phyloP scores from a whole-genome alignment of 2,113 vertebrate species.

The Campylomormyrus numenius region DNA sequence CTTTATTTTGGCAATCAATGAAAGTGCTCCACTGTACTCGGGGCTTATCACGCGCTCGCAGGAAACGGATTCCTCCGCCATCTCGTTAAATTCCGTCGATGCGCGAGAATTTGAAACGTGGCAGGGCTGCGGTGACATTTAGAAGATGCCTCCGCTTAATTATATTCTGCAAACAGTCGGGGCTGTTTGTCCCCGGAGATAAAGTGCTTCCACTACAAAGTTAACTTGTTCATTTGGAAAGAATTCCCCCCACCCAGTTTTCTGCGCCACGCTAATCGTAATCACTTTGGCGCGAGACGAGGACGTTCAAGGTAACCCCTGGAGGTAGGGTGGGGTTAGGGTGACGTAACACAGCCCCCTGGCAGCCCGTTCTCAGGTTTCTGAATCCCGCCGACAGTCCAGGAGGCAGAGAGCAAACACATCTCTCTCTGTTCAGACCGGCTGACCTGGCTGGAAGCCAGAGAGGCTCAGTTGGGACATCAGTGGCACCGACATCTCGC shows the following conservation, averaged over 20 bases:
- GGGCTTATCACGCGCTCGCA: conserved; percentile 96
- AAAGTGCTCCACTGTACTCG: conserved; percentile 98
- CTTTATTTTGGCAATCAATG: conserved; percentile 99
- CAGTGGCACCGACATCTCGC: neutral
- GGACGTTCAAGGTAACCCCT: conserved; percentile 62
- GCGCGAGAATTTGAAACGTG: conserved; percentile 99
- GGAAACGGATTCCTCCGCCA: conserved; percentile 97
- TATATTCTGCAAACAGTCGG: conserved; percentile 98
- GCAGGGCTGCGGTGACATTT: conserved; percentile 99
- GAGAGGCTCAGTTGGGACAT: neutral
- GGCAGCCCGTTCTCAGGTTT: neutral
- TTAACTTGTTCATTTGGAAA: conserved; percentile 86
- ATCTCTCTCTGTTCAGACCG: neutral
- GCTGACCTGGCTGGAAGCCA: neutral
- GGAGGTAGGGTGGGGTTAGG: conserved; percentile 37
- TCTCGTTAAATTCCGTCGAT: conserved; percentile 99
- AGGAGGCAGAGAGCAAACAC: neutral
- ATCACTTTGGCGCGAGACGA: conserved; percentile 64
- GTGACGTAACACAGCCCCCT: no score
- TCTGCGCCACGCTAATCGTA: conserved; percentile 63
- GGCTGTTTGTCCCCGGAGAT: conserved; percentile 97
- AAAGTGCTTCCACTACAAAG: conserved; percentile 97
- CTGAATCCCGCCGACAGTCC: neutral
- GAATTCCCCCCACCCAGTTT: conserved; percentile 45
- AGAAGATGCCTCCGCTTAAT: conserved; percentile 99